phyloP scores from a whole-genome alignment of 2,113 vertebrate species.

The Merops nubicus region DNA sequence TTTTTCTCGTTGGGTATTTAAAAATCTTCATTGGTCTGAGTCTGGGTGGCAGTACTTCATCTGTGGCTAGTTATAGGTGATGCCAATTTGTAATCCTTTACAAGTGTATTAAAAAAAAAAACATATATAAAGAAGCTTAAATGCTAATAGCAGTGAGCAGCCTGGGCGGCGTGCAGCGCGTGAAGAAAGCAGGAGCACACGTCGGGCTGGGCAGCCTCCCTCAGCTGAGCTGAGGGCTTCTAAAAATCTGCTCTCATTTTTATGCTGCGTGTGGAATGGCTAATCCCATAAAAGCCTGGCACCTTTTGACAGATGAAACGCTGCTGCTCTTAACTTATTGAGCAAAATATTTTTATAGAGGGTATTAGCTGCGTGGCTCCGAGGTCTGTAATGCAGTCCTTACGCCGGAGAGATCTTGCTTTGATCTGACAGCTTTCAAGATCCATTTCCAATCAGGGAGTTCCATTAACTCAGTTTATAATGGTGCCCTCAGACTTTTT shows the following conservation, averaged over 20 bases:
- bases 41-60: background rate
- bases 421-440: constrained; percentile 69
- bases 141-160: constrained; percentile 7
- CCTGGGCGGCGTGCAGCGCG: background rate
- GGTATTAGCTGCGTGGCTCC: constrained; percentile 48
- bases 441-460: constrained; percentile 47
- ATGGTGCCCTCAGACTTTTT: constrained; percentile 39
- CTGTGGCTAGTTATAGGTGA: background rate
- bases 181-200: background rate
- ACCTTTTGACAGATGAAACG: constrained; percentile 57
- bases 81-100: constrained; percentile 33
- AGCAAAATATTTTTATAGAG: constrained; percentile 56
- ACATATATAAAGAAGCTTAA: background rate
- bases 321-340: constrained; percentile 52
- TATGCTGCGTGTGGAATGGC: constrained; percentile 24
- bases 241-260: constrained; percentile 37
- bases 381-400: constrained; percentile 52
- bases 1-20: background rate
- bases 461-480: constrained; percentile 57
- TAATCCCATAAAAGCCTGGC: constrained; percentile 51
- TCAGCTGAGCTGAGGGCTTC: constrained; percentile 21
- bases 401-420: constrained; percentile 30
- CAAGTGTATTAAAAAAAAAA: background rate
- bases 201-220: background rate
- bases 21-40: background rate